phyloP scores from a whole-genome alignment of 2,113 vertebrate species.

The Onychorhynchus coronatus region DNA sequence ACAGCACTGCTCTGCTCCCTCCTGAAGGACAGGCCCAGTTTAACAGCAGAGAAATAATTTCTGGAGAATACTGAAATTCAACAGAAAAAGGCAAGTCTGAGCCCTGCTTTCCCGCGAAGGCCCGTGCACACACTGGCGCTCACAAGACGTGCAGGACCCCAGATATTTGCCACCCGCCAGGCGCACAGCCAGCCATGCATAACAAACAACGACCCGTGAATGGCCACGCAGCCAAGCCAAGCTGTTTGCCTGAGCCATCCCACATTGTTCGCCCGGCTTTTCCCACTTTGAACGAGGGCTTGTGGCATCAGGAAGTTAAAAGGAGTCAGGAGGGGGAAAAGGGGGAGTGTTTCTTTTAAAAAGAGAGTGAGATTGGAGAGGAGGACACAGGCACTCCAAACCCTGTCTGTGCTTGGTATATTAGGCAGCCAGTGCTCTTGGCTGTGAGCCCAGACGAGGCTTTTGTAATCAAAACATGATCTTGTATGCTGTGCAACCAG shows the following conservation, averaged over 20 bases:
- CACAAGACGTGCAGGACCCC: neutral
- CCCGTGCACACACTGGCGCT: neutral
- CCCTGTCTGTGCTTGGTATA: conserved; percentile 68
- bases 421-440: conserved; percentile 83
- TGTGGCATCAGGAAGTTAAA: conserved; percentile 42
- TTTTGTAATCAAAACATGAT: conserved; percentile 99
- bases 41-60: neutral
- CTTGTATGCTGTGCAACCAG: conserved; percentile 83
- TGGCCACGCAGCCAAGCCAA: neutral
- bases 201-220: neutral
- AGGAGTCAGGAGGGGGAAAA: conserved; percentile 11
- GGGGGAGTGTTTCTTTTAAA: conserved; percentile 58
- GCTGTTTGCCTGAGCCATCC: conserved; percentile 18
- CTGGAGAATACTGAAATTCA: neutral
- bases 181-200: neutral
- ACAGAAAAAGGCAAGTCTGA: neutral
- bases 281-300: conserved; percentile 23
- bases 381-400: conserved; percentile 57
- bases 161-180: neutral
- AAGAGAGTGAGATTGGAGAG: conserved; percentile 46
- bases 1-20: neutral
- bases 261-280: neutral
- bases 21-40: neutral
- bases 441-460: conserved; percentile 78
- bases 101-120: neutral